Evolutionary conservation across 2,888 invertebrate genomes (phyloP), one percentile per base, ranked within the genome.

Genomic region (Cinara cedri): DNA sequence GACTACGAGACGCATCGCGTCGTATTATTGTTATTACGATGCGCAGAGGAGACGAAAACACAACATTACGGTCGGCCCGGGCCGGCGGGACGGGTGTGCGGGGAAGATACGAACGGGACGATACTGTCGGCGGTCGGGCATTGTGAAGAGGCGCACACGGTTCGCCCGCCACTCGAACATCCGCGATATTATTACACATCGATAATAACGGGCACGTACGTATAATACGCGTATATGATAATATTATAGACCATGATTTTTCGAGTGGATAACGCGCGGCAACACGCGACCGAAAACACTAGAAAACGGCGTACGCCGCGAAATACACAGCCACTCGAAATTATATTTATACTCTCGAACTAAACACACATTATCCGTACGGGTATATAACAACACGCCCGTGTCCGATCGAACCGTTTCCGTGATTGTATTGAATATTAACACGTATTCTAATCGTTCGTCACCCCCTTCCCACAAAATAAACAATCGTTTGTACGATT

Each of bases 131-230:
- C 42, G 19, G 49, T 16, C 10, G 49, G 72, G 60, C n/a, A n/a
- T 34, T 62, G 34, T 34, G 51, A 72, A 62, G 49, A 72, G 62
- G 49, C 24, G 54, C n/a, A 42, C 54, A 60, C 44, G 14, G 16
- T 74, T 65, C 63, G 63, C 74, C 74, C 63, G 54, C 74, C 63
- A 65, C 74, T 74, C 63, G 54, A 74, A 72, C 21, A 26, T 21
- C 34, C 10, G 34, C 13, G 63, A 54, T 54, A 44, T 74, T n/a
- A n/a, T n/a, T n/a, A n/a, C n/a, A n/a, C n/a, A n/a, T n/a, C n/a
- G n/a, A n/a, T n/a, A n/a, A n/a, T n/a, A n/a, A n/a, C n/a, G n/a
- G n/a, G n/a, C n/a, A n/a, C n/a, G n/a, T n/a, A n/a, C n/a, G n/a
- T n/a, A n/a, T n/a, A n/a, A n/a, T n/a, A n/a, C n/a, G n/a, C n/a